Evolutionary conservation across 2,113 vertebrate genomes (phyloP).

Genomic region (Triplophysa rosa): DNA sequence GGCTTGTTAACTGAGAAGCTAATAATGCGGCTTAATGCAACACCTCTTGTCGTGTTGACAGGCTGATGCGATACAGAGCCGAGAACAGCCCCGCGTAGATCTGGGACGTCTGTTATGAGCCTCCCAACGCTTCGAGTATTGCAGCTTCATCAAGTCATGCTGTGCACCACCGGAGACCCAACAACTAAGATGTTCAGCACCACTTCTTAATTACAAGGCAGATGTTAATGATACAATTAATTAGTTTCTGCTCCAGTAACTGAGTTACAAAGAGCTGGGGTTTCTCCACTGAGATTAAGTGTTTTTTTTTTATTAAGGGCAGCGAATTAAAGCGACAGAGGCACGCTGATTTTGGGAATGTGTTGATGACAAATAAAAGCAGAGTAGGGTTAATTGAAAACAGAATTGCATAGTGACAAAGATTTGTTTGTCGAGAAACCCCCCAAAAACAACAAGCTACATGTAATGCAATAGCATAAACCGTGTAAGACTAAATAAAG

Average conservation of each 20-base stretch:
- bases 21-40: constrained; percentile 42
- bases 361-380: constrained; percentile 29
- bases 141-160: constrained; percentile 49
- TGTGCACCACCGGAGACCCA: constrained; percentile 43
- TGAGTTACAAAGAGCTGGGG: constrained; percentile 56
- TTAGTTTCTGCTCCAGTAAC: constrained; percentile 61
- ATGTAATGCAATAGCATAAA: too few relatives aligned
- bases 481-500: too few relatives aligned
- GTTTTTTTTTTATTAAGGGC: constrained; percentile 67
- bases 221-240: constrained; percentile 70
- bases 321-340: constrained; percentile 27
- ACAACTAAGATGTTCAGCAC: constrained; percentile 52
- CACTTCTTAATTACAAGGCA: constrained; percentile 66
- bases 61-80: constrained; percentile 46
- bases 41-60: constrained; percentile 38
- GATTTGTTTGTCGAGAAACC: background rate
- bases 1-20: constrained; percentile 42
- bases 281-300: constrained; percentile 57
- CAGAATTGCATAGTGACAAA: background rate
- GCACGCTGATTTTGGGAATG: constrained; percentile 18
- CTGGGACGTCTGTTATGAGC: constrained; percentile 40
- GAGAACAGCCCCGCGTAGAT: constrained; percentile 15
- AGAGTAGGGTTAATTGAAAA: background rate
- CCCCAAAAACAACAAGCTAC: too few relatives aligned
- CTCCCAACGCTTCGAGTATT: constrained; percentile 22